Evolutionary conservation across 2,888 invertebrate species (phyloP), one percentile per base, ranked within the genome.

Genomic region (Amphipyra tragopoginis): DNA sequence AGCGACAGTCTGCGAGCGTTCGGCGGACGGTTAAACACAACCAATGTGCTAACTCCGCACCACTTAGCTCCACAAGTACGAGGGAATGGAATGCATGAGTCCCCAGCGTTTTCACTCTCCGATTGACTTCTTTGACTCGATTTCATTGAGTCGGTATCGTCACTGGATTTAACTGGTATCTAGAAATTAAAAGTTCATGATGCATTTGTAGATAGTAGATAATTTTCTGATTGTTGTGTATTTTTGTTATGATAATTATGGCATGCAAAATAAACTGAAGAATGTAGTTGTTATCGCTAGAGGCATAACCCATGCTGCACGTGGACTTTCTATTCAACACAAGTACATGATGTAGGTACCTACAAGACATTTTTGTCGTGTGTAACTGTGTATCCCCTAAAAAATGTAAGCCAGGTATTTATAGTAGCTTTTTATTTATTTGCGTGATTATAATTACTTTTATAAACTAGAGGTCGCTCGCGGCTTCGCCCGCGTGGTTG

Each of bases 31-130:
- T 97, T 97, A 91, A 99, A 99, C 74, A 97, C 97, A 0, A 98
- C 98, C 60, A 99, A 91, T 57, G 96, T 96, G 81, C 98, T 98
- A 21, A 97, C 97, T 29, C 97, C 97, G 90, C 98, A 98, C 95
- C 99, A 99, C 81, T 97, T 97, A 0, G 98, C 99, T 0, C 99
- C 99, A 9, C 98, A 98, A 0, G 99, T 99, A 55, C 98, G 95
- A 0, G 99, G 99, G 90, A 98, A 99, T 0, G 99, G 99, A 76
- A 99, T 97, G 85, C 97, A 98, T 7, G 97, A 96, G 83, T 98
- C 98, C 36, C 96, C 95, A 0, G 94, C 94, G 70, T 93, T 93
- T 68, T 94, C 95, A 68, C 94, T 91, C 64, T 95, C 95, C 0
- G 95, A 95, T 66, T 93, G 93, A 77, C 94, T 93, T 68, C 93